These are phyloP conservation scores for Linepithema humile DNA, from an alignment of 1,140 invertebrate genomes.

Conservation along the genomic window DNA sequence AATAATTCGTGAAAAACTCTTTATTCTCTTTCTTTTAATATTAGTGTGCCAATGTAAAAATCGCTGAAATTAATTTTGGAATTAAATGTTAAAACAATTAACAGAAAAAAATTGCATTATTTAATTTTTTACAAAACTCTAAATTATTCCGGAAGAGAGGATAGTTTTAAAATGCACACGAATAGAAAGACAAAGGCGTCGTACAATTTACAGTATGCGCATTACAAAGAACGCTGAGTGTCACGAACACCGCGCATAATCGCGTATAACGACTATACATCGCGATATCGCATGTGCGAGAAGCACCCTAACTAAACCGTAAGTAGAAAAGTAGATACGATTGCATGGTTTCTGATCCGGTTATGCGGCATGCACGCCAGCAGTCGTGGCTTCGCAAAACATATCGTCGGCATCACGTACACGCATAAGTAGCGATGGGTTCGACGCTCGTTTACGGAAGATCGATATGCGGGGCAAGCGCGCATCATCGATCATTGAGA, in stretches of 20 bases:
- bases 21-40: neutral
- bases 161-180: neutral
- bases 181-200: neutral
- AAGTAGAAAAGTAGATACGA: conserved; percentile 83
- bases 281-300: conserved; percentile 72
- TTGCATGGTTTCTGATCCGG: conserved; percentile 85
- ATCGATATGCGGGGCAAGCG: conserved; percentile 7
- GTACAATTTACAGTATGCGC: conserved; percentile 5
- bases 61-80: neutral
- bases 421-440: conserved; percentile 42
- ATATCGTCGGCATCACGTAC: conserved; percentile 47
- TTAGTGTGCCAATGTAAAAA: too few relatives aligned
- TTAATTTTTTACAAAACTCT: neutral
- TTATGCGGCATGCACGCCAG: conserved; percentile 75
- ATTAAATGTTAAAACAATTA: neutral
- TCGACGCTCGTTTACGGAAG: conserved; percentile 22
- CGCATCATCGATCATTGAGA: conserved; percentile 39
- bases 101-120: neutral
- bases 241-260: conserved; percentile 55
- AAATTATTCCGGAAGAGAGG: neutral
- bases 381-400: conserved; percentile 79
- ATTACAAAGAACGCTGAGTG: conserved; percentile 36
- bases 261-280: conserved; percentile 39
- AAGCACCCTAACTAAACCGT: conserved; percentile 81
- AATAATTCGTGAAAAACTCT: neutral